phyloP scores from a whole-genome alignment of 1,140 invertebrate species.

The Atta cephalotes region DNA sequence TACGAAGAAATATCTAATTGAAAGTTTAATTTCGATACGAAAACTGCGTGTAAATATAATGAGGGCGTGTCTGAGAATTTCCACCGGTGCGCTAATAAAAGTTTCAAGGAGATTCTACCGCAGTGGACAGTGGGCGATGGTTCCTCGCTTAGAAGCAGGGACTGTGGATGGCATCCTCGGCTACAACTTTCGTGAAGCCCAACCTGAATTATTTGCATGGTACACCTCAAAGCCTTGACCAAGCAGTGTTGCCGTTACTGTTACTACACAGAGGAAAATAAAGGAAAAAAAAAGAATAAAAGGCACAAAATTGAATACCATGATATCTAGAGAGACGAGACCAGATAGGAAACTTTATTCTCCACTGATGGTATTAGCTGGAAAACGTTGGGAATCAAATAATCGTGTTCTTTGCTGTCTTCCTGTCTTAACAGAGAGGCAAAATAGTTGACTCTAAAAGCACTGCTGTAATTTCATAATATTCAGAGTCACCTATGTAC shows the following conservation, averaged over 20 bases:
- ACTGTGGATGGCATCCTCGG: conserved; percentile 44
- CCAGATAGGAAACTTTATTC: conserved; percentile 57
- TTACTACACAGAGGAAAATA: conserved; percentile 56
- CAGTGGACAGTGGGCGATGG: conserved; percentile 46
- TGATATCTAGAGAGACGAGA: conserved; percentile 24
- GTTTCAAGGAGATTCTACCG: conserved; percentile 41
- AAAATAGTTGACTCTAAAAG: conserved; percentile 23
- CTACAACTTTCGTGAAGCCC: conserved; percentile 64
- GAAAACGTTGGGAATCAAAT: conserved; percentile 59
- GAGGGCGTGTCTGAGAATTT: conserved; percentile 19
- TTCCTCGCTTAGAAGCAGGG: conserved; percentile 18
- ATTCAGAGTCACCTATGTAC: not conserved
- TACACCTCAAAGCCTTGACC: conserved; percentile 67
- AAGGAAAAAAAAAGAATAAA: conserved; percentile 28
- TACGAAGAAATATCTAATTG: not conserved
- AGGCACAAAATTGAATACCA: conserved; percentile 38
- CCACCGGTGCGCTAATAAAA: conserved; percentile 44
- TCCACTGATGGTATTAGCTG: conserved; percentile 48
- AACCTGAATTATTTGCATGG: conserved; percentile 75
- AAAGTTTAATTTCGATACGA: not conserved
- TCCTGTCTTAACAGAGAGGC: conserved; percentile 9
- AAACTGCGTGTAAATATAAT: conserved; percentile 4
- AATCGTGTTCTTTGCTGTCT: conserved; percentile 50
- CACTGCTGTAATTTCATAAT: conserved; percentile 29
- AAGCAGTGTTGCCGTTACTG: conserved; percentile 64